These are phyloP conservation scores for Danio aesculapii DNA, from an alignment of 2,797 vertebrate species.

Conservation along the genomic window DNA sequence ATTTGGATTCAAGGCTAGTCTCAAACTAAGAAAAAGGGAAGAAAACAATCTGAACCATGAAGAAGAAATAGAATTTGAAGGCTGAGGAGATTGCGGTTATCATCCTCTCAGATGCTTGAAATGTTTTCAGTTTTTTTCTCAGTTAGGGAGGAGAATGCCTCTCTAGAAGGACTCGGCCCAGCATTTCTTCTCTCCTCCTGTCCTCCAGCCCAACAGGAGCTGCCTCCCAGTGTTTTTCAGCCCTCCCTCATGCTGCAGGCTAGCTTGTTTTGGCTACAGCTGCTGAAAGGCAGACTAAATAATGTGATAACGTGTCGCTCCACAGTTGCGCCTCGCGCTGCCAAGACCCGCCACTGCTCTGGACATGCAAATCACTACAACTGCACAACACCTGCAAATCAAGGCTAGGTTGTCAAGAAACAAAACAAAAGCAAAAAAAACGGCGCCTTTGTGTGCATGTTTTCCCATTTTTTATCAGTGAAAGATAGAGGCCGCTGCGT, in stretches of 20 bases:
- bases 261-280: conserved; percentile 64
- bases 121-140: conserved; percentile 18
- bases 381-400: conserved; percentile 51
- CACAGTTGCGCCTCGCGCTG: conserved; percentile 53
- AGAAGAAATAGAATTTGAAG: conserved; percentile 34
- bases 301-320: conserved; percentile 61
- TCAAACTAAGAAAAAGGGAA: conserved; percentile 1
- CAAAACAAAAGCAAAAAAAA: conserved; percentile 22
- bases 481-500: conserved; percentile 26
- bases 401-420: conserved; percentile 47
- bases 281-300: conserved; percentile 64
- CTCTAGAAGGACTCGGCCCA: conserved; percentile 34
- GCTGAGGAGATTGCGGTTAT: conserved; percentile 38
- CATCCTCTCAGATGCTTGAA: conserved; percentile 31
- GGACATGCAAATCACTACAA: conserved; percentile 53
- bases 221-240: conserved; percentile 47
- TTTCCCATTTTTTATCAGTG: conserved; percentile 41
- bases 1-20: conserved; percentile 1
- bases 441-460: conserved; percentile 30
- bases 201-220: conserved; percentile 45
- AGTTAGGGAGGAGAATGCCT: conserved; percentile 12
- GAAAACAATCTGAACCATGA: conserved; percentile 22
- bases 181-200: conserved; percentile 42
- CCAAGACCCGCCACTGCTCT: conserved; percentile 49
- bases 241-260: conserved; percentile 52